phyloP scores from a whole-genome alignment of 2,113 vertebrate genomes.

The Macquaria ambigua region DNA sequence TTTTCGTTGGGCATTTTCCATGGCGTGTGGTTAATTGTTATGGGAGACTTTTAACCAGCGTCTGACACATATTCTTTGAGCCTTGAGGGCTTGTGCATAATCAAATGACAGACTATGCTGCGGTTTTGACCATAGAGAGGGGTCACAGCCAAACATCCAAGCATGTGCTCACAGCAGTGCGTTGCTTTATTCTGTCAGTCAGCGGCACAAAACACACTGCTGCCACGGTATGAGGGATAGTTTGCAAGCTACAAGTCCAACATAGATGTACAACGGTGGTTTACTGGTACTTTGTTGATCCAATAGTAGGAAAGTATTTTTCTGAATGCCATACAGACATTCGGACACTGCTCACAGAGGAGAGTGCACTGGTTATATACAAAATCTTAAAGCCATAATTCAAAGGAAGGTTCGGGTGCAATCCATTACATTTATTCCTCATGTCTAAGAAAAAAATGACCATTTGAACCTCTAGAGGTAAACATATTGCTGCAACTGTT shows the following conservation, averaged over 20 bases:
- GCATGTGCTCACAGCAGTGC: constrained; percentile 55
- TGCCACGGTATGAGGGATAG: constrained; percentile 31
- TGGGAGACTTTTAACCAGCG: constrained; percentile 78
- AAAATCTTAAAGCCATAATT: constrained; percentile 25
- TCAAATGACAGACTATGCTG: constrained; percentile 66
- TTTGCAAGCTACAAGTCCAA: constrained; percentile 29
- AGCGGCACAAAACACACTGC: constrained; percentile 74
- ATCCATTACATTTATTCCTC: constrained; percentile 18
- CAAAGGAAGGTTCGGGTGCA: constrained; percentile 4
- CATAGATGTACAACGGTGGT: constrained; percentile 17
- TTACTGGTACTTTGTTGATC: constrained; percentile 27
- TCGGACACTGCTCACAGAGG: background rate
- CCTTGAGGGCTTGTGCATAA: constrained; percentile 67
- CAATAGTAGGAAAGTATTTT: constrained; percentile 28
- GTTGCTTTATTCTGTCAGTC: constrained; percentile 74
- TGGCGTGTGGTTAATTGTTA: constrained; percentile 82
- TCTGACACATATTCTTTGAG: constrained; percentile 81
- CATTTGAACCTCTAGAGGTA: constrained; percentile 53
- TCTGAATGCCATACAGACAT: constrained; percentile 6
- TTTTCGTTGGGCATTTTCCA: constrained; percentile 81
- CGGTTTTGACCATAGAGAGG: constrained; percentile 61
- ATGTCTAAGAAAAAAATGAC: constrained; percentile 14
- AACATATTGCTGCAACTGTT: constrained; percentile 66
- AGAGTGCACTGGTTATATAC: background rate
- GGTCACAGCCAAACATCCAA: constrained; percentile 62